Conservation (phyloP, 2,888 invertebrate genomes). For the Stegana nigrithorax region DNA sequence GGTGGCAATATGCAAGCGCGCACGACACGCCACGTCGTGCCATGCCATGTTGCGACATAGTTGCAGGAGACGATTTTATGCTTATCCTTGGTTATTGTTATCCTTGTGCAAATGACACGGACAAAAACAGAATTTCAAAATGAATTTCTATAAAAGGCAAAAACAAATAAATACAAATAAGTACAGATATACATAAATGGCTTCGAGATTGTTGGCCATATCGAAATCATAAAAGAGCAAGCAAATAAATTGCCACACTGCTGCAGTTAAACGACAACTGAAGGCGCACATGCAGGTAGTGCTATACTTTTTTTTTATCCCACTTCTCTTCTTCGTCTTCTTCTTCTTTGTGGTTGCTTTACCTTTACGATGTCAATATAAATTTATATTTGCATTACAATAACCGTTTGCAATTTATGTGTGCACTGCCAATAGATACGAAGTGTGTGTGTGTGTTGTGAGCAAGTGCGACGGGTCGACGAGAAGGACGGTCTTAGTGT, state of each 20-base stretch:
- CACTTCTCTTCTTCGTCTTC: no score
- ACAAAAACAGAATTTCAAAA: slow-evolving; percentile 21
- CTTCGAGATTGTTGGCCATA: not conserved
- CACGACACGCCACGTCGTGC: not conserved
- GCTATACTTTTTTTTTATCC: no score
- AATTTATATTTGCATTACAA: slow-evolving; percentile 29
- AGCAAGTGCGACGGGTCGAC: no score
- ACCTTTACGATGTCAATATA: slow-evolving; percentile 63
- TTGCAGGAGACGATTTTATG: not conserved
- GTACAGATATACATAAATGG: not conserved
- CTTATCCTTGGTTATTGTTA: slow-evolving; percentile 16
- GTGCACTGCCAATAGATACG: no score
- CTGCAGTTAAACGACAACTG: not conserved
- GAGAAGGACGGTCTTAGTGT: no score
- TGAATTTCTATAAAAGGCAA: no score
- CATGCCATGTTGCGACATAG: not conserved
- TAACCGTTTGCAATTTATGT: not conserved
- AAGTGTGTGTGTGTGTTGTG: no score
- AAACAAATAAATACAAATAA: slow-evolving; percentile 19
- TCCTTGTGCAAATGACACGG: slow-evolving; percentile 18
- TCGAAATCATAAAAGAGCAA: not conserved
- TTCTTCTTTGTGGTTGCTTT: no score
- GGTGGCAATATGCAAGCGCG: not conserved
- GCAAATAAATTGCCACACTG: slow-evolving; percentile 8
- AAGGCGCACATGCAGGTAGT: no score